Conservation (phyloP, 1,140 invertebrate species). For the Zophobas atratus region DNA sequence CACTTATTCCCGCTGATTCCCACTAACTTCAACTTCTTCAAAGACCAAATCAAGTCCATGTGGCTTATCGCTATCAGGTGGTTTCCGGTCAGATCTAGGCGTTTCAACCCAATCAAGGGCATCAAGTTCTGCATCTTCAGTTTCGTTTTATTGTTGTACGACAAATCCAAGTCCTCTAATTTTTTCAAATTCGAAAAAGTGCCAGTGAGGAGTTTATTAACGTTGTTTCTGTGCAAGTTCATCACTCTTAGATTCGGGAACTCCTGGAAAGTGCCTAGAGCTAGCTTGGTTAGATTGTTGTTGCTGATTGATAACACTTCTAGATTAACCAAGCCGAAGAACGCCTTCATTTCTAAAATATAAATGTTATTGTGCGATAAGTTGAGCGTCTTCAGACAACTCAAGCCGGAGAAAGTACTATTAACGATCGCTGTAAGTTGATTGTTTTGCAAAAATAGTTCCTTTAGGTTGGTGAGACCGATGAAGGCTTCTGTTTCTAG, state of each 20-base stretch:
- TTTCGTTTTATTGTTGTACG: conserved; percentile 14
- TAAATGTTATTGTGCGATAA: conserved; percentile 37
- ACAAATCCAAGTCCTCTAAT: conserved; percentile 34
- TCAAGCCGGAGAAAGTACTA: conserved; percentile 29
- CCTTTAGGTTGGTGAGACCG: conserved; percentile 27
- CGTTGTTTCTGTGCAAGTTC: conserved; percentile 35
- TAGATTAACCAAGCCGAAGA: conserved; percentile 19
- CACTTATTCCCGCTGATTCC: conserved; percentile 12
- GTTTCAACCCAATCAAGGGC: neutral
- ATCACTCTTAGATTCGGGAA: conserved; percentile 5
- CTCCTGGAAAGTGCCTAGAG: conserved; percentile 31
- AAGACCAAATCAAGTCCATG: conserved; percentile 18
- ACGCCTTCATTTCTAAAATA: neutral
- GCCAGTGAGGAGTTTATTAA: conserved; percentile 25
- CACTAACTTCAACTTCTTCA: conserved; percentile 1
- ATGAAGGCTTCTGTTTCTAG: conserved; percentile 31
- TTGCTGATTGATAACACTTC: conserved; percentile 7
- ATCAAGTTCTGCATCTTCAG: conserved; percentile 9
- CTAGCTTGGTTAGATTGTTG: conserved; percentile 34
- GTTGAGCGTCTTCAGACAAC: conserved; percentile 16
- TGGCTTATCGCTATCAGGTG: conserved; percentile 10
- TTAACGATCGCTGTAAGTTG: neutral
- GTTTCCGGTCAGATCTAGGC: conserved; percentile 1
- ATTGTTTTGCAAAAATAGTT: conserved; percentile 21
- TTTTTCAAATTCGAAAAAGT: conserved; percentile 40